These are phyloP conservation scores for Pristionchus maxplancki DNA, from an alignment of 2,888 invertebrate genomes.

Conservation along the genomic window DNA sequence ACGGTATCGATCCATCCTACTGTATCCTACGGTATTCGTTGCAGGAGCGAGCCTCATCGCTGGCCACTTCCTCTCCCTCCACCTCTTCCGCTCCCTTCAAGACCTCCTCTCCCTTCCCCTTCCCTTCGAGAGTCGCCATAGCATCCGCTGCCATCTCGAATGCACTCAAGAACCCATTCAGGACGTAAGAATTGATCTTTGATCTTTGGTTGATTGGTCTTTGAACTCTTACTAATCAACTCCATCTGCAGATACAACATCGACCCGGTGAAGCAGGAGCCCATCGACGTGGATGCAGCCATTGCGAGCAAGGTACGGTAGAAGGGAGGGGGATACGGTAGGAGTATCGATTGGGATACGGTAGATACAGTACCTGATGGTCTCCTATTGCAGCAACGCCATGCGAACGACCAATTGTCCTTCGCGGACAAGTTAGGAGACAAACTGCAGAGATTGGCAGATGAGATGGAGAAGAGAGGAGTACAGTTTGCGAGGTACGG, in stretches of 20 bases:
- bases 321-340: background rate
- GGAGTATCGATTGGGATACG: background rate
- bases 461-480: conserved; percentile 41
- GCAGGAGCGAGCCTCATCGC: conserved; percentile 39
- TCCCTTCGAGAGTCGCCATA: background rate
- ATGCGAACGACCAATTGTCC: background rate
- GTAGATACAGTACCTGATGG: background rate
- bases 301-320: conserved; percentile 8
- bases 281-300: conserved; percentile 27
- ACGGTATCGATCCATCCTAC: background rate
- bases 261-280: conserved; percentile 33
- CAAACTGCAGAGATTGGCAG: conserved; percentile 13
- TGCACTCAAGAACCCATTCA: conserved; percentile 36
- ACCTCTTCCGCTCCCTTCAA: background rate
- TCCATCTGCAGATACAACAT: background rate
- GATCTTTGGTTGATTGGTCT: background rate
- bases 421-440: conserved; percentile 40
- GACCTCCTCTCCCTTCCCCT: background rate
- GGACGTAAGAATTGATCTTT: conserved; percentile 37
- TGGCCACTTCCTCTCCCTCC: conserved; percentile 9
- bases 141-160: background rate
- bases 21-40: background rate
- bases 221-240: background rate
- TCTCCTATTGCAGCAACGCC: background rate
- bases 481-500: conserved; percentile 47